These are phyloP conservation scores for Clarias macrocephalus DNA, from an alignment of 2,113 vertebrate genomes.

Conservation along the genomic window DNA sequence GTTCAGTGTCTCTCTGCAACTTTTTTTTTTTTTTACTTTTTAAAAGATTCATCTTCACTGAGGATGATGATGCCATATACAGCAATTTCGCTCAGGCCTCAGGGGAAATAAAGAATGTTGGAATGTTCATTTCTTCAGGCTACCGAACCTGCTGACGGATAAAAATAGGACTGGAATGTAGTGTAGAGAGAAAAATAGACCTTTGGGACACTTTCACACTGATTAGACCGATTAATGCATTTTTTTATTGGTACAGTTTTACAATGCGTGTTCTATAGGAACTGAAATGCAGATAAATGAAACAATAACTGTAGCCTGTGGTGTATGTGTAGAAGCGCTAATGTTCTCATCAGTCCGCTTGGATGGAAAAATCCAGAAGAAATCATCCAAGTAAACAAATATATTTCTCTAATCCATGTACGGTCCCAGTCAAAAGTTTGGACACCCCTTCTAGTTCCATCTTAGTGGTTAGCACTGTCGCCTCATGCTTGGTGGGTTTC, in stretches of 20 bases:
- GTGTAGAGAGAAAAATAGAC: not conserved
- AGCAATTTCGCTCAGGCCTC: not conserved
- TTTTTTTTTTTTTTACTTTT: not conserved
- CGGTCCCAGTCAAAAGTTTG: no score
- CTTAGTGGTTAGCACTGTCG: no score
- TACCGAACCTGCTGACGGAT: not conserved
- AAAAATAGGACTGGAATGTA: conserved; percentile 21
- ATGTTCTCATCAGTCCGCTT: not conserved
- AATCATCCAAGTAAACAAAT: not conserved
- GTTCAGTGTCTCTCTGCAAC: not conserved
- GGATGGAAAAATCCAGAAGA: not conserved
- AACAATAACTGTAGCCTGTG: not conserved
- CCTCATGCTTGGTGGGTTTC: no score
- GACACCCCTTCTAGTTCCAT: no score
- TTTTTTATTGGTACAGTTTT: not conserved
- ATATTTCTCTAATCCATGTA: no score
- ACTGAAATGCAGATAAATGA: not conserved
- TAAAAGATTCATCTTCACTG: not conserved
- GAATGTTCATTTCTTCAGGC: conserved; percentile 11
- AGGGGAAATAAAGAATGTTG: conserved; percentile 19
- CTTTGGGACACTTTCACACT: not conserved
- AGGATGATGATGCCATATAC: not conserved
- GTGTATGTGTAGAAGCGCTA: not conserved
- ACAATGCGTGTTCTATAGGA: not conserved
- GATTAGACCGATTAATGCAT: not conserved